Evolutionary conservation across 2,888 invertebrate species (phyloP).

Genomic region (Galeruca laticollis): DNA sequence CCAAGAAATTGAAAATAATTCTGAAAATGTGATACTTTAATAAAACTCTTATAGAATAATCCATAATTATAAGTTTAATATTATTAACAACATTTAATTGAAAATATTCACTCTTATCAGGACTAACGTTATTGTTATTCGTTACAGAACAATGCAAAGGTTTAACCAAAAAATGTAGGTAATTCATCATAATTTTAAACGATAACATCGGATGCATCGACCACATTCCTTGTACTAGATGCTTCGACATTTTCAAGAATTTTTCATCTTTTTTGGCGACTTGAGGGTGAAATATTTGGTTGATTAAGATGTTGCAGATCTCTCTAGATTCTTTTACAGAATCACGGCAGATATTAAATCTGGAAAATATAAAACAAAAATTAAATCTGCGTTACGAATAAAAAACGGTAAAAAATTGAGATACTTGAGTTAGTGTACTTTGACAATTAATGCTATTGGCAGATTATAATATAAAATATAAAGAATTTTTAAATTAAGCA

Average conservation of each 20-base stretch:
- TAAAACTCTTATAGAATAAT: constrained; percentile 20
- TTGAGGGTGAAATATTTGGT: constrained; percentile 74
- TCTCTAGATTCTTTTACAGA: constrained; percentile 74
- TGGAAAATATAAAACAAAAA: constrained; percentile 54
- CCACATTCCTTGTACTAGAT: constrained; percentile 79
- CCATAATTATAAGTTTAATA: constrained; percentile 10
- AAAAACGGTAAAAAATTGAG: no score
- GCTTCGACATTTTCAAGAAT: constrained; percentile 75
- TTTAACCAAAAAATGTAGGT: constrained; percentile 50
- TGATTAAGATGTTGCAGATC: constrained; percentile 72
- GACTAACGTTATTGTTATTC: constrained; percentile 35
- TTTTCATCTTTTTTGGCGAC: constrained; percentile 72
- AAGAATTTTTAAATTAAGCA: no score
- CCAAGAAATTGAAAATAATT: constrained; percentile 73
- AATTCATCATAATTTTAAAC: constrained; percentile 70
- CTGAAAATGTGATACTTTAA: constrained; percentile 67
- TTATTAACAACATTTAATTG: constrained; percentile 35
- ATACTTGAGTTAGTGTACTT: no score
- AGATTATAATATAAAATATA: no score
- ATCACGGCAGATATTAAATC: constrained; percentile 79
- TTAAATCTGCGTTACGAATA: not conserved
- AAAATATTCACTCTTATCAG: constrained; percentile 19
- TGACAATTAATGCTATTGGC: no score
- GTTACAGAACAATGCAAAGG: constrained; percentile 29
- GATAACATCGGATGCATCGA: constrained; percentile 74